Conservation (phyloP, 2,113 vertebrate genomes). For the Grantiella picta region DNA sequence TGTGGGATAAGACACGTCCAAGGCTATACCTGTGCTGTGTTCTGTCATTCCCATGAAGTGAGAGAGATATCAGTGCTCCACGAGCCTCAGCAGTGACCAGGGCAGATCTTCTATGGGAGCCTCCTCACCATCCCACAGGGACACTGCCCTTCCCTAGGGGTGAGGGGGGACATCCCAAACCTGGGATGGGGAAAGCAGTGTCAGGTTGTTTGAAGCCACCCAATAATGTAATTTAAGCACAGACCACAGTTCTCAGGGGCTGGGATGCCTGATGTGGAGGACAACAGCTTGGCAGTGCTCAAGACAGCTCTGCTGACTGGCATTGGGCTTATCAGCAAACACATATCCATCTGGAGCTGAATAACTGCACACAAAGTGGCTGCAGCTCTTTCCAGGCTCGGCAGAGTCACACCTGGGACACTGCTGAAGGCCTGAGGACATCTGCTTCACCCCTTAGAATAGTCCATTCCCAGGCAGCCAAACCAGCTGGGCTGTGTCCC, state of each 20-base stretch:
- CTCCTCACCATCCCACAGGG: background rate
- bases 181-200: background rate
- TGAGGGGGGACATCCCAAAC: background rate
- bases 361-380: background rate
- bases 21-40: background rate
- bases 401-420: background rate
- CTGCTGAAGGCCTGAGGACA: background rate
- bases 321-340: background rate
- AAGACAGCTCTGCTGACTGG: background rate
- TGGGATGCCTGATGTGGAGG: background rate
- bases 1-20: background rate
- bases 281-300: background rate
- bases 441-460: background rate
- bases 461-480: background rate
- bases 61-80: background rate
- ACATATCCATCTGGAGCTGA: background rate
- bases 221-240: background rate
- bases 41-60: fast-evolving
- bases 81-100: fast-evolving
- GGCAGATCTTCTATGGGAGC: background rate
- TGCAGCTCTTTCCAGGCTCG: background rate
- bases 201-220: fast-evolving
- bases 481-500: background rate
- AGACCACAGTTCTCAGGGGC: background rate
- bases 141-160: background rate